Conservation (phyloP, 2,113 vertebrate genomes). For the Pelecanoides urinatrix region DNA sequence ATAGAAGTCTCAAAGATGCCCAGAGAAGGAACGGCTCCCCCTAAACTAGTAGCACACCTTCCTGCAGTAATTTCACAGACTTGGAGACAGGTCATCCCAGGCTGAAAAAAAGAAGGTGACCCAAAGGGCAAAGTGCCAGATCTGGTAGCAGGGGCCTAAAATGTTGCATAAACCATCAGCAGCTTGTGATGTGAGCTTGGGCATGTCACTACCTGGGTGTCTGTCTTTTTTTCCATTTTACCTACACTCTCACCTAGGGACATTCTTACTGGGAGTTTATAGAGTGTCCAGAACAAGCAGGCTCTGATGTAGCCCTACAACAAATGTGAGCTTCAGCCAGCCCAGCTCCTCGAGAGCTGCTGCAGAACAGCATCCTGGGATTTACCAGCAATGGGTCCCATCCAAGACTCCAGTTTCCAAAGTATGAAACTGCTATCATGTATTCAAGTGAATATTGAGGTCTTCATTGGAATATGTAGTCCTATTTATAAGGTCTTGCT, state of each 20-base stretch:
- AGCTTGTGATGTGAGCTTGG: not conserved
- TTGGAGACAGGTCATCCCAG: not conserved
- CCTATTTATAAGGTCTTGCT: not conserved
- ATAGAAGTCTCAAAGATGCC: not conserved
- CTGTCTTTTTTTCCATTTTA: not conserved
- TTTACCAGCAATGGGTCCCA: not conserved
- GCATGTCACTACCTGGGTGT: not conserved
- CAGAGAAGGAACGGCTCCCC: not conserved
- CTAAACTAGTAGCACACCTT: not conserved
- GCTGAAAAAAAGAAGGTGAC: not conserved
- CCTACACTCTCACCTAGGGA: not conserved
- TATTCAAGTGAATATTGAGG: not conserved
- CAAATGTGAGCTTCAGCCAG: not conserved
- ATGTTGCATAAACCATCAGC: not conserved
- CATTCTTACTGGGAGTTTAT: not conserved
- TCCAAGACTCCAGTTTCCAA: not conserved
- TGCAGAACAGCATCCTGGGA: not conserved
- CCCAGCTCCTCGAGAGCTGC: not conserved
- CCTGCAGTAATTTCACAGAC: not conserved
- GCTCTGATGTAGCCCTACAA: not conserved
- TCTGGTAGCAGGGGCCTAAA: not conserved
- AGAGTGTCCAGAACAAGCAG: not conserved
- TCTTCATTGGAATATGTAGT: not conserved
- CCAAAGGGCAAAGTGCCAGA: not conserved
- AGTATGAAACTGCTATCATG: not conserved